These are phyloP conservation scores for Tetranychus truncatus DNA, from an alignment of 2,888 invertebrate genomes.

Conservation along the genomic window DNA sequence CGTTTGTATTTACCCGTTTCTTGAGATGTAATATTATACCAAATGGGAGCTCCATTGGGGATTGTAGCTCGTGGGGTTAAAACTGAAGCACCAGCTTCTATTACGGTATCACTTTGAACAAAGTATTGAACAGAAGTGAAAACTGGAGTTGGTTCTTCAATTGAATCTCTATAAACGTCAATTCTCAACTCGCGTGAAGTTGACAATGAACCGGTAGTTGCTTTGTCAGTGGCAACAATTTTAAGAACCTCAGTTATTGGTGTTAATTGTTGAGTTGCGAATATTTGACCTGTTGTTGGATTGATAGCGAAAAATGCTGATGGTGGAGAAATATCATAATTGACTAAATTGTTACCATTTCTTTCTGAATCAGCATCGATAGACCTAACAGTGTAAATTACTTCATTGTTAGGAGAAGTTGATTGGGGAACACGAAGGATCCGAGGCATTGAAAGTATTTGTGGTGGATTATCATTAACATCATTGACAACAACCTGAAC, in stretches of 20 bases:
- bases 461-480: constrained; percentile 28
- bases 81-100: constrained; percentile 27
- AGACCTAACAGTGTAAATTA: constrained; percentile 28
- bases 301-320: constrained; percentile 27
- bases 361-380: constrained; percentile 27
- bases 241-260: constrained; percentile 26
- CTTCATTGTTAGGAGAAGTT: constrained; percentile 25
- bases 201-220: constrained; percentile 22
- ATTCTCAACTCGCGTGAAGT: constrained; percentile 25
- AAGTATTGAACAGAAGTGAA: constrained; percentile 28
- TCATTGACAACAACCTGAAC: constrained; percentile 28
- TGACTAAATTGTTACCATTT: constrained; percentile 25
- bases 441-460: constrained; percentile 28
- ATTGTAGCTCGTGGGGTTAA: constrained; percentile 26
- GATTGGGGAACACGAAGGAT: constrained; percentile 28
- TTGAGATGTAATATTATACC: constrained; percentile 28
- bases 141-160: constrained; percentile 27
- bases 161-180: constrained; percentile 28
- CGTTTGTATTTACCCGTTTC: constrained; percentile 19
- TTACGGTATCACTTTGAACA: constrained; percentile 25
- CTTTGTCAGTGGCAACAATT: constrained; percentile 26
- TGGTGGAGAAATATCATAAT: constrained; percentile 26
- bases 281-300: constrained; percentile 28
- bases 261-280: constrained; percentile 25
- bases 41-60: constrained; percentile 26